These are phyloP conservation scores for Cylas formicarius DNA, from an alignment of 1,140 invertebrate species.

Conservation along the genomic window DNA sequence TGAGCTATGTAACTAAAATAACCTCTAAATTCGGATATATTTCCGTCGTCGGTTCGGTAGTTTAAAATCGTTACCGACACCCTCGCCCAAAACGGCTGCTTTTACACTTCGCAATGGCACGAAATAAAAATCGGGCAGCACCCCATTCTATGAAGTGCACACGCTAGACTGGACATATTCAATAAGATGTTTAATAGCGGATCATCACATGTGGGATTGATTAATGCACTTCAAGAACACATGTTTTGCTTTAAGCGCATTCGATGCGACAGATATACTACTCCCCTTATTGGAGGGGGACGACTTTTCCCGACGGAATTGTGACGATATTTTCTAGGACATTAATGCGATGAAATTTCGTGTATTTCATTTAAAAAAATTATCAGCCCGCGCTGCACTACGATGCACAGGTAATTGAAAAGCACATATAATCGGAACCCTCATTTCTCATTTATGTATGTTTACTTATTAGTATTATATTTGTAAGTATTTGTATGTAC, in stretches of 20 bases:
- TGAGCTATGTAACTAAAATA: too few species aligned
- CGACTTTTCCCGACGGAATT: neutral
- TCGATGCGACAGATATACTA: neutral
- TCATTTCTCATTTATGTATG: too few species aligned
- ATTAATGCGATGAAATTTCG: too few species aligned
- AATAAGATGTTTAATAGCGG: conserved; percentile 26
- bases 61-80: too few species aligned
- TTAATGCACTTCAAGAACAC: conserved; percentile 22
- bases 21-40: too few species aligned
- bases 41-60: too few species aligned
- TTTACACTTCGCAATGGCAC: too few species aligned
- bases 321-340: conserved; percentile 7
- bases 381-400: neutral
- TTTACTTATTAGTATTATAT: too few species aligned
- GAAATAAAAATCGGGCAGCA: conserved; percentile 13
- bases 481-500: too few species aligned
- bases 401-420: too few species aligned
- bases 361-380: conserved; percentile 2
- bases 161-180: conserved; percentile 24
- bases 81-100: too few species aligned
- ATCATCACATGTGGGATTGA: conserved; percentile 25
- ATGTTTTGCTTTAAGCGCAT: conserved; percentile 9
- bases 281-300: neutral
- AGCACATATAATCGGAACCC: too few species aligned
- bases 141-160: conserved; percentile 17